Percentiles rank a stretch among this genome's conserved stretches.
Evolutionary conservation across 2,888 invertebrate genomes (phyloP).

Genomic region (Selenia dentaria): DNA sequence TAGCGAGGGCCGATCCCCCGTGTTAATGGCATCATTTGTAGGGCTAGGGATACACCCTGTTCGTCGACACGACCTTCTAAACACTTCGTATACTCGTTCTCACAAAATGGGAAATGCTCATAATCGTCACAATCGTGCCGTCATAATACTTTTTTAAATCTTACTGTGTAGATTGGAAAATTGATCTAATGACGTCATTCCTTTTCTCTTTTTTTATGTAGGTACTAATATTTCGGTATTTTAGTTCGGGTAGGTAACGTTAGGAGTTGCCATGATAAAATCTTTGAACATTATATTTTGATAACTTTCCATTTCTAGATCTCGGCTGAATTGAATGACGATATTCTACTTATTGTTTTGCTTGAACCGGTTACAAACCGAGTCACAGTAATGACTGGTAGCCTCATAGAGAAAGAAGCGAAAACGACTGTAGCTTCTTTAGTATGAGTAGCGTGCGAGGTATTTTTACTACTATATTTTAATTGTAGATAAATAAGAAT

Average conservation of each 20-base stretch:
- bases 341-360: constrained; percentile 22
- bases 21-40: constrained; percentile 65
- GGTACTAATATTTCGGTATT: no score
- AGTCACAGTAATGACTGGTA: constrained; percentile 14
- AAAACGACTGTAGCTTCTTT: constrained; percentile 12
- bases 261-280: no score
- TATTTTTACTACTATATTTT: no score
- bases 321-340: constrained; percentile 14
- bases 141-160: no score
- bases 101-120: no score
- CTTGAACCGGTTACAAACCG: constrained; percentile 18
- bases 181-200: no score
- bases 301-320: constrained; percentile 24
- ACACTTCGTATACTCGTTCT: constrained; percentile 23
- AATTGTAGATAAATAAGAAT: no score
- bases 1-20: constrained; percentile 60
- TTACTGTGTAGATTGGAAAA: no score
- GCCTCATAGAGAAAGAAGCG: constrained; percentile 17
- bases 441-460: no score
- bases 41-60: constrained; percentile 57
- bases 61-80: constrained; percentile 43
- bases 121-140: no score
- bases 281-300: constrained; percentile 11
- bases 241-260: no score
- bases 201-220: no score